Base-by-base conservation (phyloP, 2,113 vertebrate species). In the Scophthalmus maximus region DNA sequence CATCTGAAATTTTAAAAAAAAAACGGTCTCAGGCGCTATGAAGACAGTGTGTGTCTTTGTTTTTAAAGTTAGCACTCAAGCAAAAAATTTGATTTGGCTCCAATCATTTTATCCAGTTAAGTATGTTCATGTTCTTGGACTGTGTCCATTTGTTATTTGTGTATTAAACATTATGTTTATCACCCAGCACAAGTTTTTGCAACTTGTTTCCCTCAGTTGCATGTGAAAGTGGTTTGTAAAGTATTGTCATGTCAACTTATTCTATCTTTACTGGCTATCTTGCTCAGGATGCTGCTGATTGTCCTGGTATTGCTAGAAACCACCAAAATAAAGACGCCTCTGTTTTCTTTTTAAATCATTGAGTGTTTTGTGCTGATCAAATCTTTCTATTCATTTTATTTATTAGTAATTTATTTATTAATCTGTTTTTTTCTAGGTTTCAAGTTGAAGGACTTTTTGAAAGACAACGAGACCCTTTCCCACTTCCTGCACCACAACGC, bases 401-500 rank as follows among this genome's bases (percentile, higher is more conserved):
- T n/a, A n/a, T n/a, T n/a, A n/a, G n/a, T n/a, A n/a, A n/a, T n/a
- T n/a, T n/a, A n/a, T n/a, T n/a, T n/a, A n/a, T n/a, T n/a, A n/a
- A n/a, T n/a, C n/a, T 46, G 42, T 30, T 22, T 44, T n/a, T 15
- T 25, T 65, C 14, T 78, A 99, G 98, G 90, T 71, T 91, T 98
- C 89, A 98, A 95, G 84, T 91, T 99, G 88, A 95, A 92, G 83
- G 95, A 99, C 92, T 98, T 98, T 70, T 90, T 99, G 77, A 76
- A 82, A 79, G 95, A 96, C 85, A 93, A 96, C 3, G 97, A 98
- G 90, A 97, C 95, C 0, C 92, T 99, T 59, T 97, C 98, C 57
- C 93, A 89, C 63, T 98, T 99, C 89, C 93, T 99, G 42, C 87
- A 89, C 73, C 90, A 91, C 62, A 97, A 98, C 17, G 88, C 95